Evolutionary conservation across 2,113 vertebrate species (phyloP).

Genomic region (Pluvialis apricaria): DNA sequence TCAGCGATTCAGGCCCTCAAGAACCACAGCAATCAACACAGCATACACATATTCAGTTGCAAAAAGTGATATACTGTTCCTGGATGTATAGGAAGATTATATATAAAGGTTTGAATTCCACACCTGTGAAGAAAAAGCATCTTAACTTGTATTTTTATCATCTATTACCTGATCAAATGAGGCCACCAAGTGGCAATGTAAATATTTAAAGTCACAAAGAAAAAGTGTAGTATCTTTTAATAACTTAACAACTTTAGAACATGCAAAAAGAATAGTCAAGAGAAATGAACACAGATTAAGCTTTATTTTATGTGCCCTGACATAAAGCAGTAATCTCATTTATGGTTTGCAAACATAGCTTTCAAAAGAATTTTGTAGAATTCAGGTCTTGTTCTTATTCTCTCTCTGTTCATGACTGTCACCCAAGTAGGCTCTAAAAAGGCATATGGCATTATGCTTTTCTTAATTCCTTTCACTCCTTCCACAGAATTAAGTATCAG

Average conservation of each 20-base stretch:
- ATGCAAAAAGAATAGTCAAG: neutral
- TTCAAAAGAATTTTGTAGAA: neutral
- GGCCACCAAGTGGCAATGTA: conserved; percentile 47
- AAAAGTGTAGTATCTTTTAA: neutral
- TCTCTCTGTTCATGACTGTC: neutral
- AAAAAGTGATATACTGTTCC: neutral
- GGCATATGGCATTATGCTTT: neutral
- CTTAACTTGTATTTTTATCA: neutral
- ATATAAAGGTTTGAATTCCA: neutral
- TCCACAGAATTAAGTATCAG: neutral
- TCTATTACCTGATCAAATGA: conserved; percentile 10
- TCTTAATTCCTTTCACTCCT: neutral
- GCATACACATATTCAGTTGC: neutral
- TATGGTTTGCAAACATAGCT: neutral
- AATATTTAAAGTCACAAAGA: neutral
- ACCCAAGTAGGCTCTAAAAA: neutral
- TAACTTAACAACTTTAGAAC: neutral
- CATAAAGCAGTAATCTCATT: neutral
- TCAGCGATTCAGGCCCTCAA: neutral
- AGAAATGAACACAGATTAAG: neutral
- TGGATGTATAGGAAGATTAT: neutral
- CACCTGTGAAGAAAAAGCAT: neutral
- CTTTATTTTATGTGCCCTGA: neutral
- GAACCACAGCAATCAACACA: neutral
- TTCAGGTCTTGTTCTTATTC: neutral